Evolutionary conservation across 2,888 invertebrate genomes (phyloP).

Genomic region (Antheraea yamamai): DNA sequence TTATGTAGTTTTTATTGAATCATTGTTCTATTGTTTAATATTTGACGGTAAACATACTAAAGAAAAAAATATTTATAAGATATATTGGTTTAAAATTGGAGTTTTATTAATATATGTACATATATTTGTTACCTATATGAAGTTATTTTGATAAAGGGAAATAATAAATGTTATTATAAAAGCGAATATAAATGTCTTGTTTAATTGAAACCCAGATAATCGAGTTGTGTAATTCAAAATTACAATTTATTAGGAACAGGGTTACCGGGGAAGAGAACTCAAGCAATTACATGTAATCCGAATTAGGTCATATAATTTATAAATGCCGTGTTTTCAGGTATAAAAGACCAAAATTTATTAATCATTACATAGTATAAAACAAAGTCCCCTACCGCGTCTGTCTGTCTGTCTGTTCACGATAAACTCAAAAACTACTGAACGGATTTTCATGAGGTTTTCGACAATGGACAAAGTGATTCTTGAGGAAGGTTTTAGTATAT

Average conservation of each 20-base stretch:
- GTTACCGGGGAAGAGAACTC: not conserved
- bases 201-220: not conserved
- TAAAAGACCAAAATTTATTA: not conserved
- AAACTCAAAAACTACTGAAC: too few relatives aligned
- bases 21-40: too few relatives aligned
- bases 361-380: too few relatives aligned
- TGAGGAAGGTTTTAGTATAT: too few relatives aligned
- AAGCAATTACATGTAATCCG: not conserved
- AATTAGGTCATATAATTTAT: not conserved
- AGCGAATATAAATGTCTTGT: not conserved
- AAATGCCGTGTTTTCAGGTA: not conserved
- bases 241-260: not conserved
- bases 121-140: not conserved
- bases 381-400: too few relatives aligned
- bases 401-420: too few relatives aligned
- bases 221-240: not conserved
- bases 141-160: not conserved
- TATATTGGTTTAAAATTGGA: too few relatives aligned
- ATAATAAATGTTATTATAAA: not conserved
- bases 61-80: too few relatives aligned
- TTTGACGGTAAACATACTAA: too few relatives aligned
- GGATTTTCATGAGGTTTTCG: too few relatives aligned
- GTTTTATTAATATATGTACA: not conserved
- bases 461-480: too few relatives aligned
- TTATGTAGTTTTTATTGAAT: too few relatives aligned